A percentile compares a stretch with the other conserved stretches of the same genome.
These are phyloP conservation scores for Acyrthosiphon pisum DNA, from an alignment of 1,140 invertebrate genomes.

Conservation along the genomic window DNA sequence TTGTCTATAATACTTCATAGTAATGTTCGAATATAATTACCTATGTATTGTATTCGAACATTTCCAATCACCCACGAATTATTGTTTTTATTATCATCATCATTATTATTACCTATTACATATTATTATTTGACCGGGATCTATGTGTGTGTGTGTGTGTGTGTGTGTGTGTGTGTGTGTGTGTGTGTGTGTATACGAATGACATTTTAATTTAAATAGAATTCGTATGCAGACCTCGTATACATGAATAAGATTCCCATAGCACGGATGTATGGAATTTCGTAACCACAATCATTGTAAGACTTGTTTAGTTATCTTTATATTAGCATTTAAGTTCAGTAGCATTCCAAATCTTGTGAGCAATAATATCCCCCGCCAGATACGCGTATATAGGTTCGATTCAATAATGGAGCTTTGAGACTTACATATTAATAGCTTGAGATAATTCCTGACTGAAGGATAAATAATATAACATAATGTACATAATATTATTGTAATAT, in stretches of 20 bases:
- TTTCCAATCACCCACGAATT: not conserved
- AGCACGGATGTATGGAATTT: not conserved
- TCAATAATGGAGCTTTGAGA: not conserved
- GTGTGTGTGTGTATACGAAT: not conserved
- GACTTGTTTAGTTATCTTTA: slow-evolving; percentile 7
- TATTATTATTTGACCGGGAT: not conserved
- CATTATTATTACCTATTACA: not conserved
- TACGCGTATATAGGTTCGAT: not conserved
- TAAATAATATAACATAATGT: not conserved
- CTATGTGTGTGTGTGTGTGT: not conserved
- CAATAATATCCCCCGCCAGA: not conserved
- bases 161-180: no score
- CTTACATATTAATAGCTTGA: not conserved
- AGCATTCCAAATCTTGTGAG: not conserved
- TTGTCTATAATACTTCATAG: not conserved
- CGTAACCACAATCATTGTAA: not conserved
- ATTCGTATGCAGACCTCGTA: slow-evolving; percentile 1
- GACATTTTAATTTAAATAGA: not conserved
- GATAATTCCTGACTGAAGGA: not conserved
- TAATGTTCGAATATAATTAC: not conserved
- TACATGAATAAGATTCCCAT: not conserved
- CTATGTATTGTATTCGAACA: not conserved
- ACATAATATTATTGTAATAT: not conserved
- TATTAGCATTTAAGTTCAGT: not conserved
- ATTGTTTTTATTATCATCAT: not conserved